Conservation (phyloP, 1,140 invertebrate genomes). For the Vanessa atalanta region DNA sequence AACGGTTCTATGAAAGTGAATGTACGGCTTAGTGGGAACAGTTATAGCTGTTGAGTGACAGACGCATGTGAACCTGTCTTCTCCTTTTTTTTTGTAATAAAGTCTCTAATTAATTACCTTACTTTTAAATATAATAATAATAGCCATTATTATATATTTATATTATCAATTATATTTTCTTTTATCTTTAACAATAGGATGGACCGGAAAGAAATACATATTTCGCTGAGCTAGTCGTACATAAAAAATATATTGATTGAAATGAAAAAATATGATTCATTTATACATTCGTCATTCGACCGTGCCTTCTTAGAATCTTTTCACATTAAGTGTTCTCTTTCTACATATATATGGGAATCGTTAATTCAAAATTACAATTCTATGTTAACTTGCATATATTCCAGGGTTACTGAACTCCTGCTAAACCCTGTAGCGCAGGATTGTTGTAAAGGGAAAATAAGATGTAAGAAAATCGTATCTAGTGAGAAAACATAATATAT, state of each 20-base stretch:
- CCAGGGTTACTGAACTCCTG: conserved; percentile 3
- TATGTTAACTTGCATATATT: neutral
- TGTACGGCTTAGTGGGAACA: conserved; percentile 13
- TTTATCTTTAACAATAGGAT: too few species aligned
- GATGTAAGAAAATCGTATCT: neutral
- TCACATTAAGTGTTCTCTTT: neutral
- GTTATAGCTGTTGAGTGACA: conserved; percentile 17
- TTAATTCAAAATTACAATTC: neutral
- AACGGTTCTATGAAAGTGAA: conserved; percentile 55
- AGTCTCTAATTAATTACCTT: neutral
- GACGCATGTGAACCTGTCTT: neutral
- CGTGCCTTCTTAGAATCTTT: neutral
- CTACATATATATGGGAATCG: neutral
- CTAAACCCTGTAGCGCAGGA: neutral
- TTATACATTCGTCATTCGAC: neutral
- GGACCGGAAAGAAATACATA: too few species aligned
- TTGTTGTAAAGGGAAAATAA: neutral
- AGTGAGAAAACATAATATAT: neutral
- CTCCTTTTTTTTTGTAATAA: neutral
- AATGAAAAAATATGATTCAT: neutral
- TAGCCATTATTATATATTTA: too few species aligned
- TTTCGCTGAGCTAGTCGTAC: neutral
- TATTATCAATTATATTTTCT: too few species aligned
- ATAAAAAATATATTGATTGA: neutral
- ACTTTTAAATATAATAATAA: too few species aligned